These are phyloP conservation scores for Ptychodera flava DNA, from an alignment of 35 echinoderm and acorn worm genomes.

Conservation along the genomic window DNA sequence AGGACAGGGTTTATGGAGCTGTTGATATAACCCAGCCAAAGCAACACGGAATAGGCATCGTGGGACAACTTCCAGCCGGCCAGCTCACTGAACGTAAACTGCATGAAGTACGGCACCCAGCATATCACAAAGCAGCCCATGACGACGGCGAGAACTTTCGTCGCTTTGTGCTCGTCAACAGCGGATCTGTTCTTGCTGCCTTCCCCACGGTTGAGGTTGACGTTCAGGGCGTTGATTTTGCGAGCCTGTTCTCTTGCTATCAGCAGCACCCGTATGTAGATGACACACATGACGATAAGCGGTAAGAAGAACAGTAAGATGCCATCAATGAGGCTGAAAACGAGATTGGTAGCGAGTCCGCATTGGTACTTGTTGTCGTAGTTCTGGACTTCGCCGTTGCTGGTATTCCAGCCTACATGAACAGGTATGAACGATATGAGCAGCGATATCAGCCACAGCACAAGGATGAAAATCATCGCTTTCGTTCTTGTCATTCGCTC, in stretches of 20 bases:
- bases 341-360: conserved; percentile 30
- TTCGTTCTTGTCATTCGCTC: conserved; percentile 30
- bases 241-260: conserved; percentile 61
- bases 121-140: conserved; percentile 82
- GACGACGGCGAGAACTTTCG: conserved; percentile 81
- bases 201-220: conserved; percentile 13
- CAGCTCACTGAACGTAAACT: conserved; percentile 60
- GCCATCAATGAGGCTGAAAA: conserved; percentile 51
- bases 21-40: conserved; percentile 89
- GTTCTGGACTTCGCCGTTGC: conserved; percentile 56
- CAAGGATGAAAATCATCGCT: conserved; percentile 39
- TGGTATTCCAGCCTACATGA: conserved; percentile 77
- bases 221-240: conserved; percentile 48
- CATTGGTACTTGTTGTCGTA: conserved; percentile 39
- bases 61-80: conserved; percentile 8
- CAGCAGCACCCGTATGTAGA: conserved; percentile 53
- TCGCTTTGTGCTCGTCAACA: conserved; percentile 70
- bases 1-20: conserved; percentile 77
- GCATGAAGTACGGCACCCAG: conserved; percentile 92
- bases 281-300: conserved; percentile 45
- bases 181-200: conserved; percentile 31
- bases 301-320: conserved; percentile 63
- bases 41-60: conserved; percentile 27
- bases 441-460: conserved; percentile 55
- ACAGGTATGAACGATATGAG: conserved; percentile 67